Conservation (phyloP, 2,113 vertebrate genomes). For the Lampris megalopsis region DNA sequence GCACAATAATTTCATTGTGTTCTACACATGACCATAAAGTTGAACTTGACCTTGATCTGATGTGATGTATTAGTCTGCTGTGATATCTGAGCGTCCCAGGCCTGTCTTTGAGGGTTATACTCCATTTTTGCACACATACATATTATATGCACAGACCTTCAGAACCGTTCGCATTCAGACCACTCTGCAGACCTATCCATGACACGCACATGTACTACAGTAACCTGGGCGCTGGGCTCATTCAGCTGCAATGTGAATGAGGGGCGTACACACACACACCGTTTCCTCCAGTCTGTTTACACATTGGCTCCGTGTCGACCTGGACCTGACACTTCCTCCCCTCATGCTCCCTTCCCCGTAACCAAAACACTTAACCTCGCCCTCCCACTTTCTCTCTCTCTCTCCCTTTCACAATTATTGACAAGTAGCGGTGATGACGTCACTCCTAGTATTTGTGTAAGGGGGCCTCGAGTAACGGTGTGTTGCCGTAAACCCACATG, state of each 20-base stretch:
- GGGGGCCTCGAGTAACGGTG: neutral
- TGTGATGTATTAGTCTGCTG: too few relatives aligned
- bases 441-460: slow-evolving; percentile 5
- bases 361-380: slow-evolving; percentile 42
- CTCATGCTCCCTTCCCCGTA: slow-evolving; percentile 23
- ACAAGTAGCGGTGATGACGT: slow-evolving; percentile 2
- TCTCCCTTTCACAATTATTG: neutral
- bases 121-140: too few relatives aligned
- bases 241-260: slow-evolving; percentile 30
- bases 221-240: slow-evolving; percentile 46
- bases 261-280: slow-evolving; percentile 27
- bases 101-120: too few relatives aligned
- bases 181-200: neutral
- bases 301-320: slow-evolving; percentile 53
- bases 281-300: slow-evolving; percentile 51
- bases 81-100: too few relatives aligned
- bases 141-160: too few relatives aligned
- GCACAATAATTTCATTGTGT: too few relatives aligned
- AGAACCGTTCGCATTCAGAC: too few relatives aligned
- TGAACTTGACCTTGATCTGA: too few relatives aligned
- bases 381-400: neutral
- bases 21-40: too few relatives aligned
- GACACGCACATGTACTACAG: slow-evolving; percentile 20
- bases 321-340: slow-evolving; percentile 30
- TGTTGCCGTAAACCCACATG: neutral